Base-by-base conservation (phyloP, 92 coral and sea anemone genomes). In the Epizoanthus illoricatus region DNA sequence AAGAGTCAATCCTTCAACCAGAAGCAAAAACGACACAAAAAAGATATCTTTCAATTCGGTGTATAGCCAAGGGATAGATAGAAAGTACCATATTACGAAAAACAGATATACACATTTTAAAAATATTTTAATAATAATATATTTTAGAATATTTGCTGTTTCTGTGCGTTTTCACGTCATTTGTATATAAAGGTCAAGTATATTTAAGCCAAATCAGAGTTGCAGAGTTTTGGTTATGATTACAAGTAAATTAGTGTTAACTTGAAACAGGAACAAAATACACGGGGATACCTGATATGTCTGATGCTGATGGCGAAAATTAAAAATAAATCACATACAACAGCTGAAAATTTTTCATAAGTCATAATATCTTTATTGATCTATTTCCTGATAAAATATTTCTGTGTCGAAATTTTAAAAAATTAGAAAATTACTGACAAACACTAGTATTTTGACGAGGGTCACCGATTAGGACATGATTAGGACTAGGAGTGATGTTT, bases 141-240 rank as follows among this genome's bases (percentile, higher is more conserved):
- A 21, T 4, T 20, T 21, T 1, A 64, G 2, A 64, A 20, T 11
- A 11, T 64, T 64, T 21, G 11, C 4, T 33, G 15, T 6, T 64
- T 64, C 7, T 11, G 6, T 61, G 65, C 21, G 23, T 61, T 5
- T 4, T 21, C 18, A 11, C 7, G 13, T 66, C 17, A 18, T 15
- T 24, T 66, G 71, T 66, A 39, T 1, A 10, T 24, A 7, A 66
- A 17, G 71, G 71, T 66, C 71, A 66, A 66, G 71, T 66, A 66
- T 66, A 2, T 3, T 43, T 43, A 43, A 43, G 7, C 49, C 49
- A 2, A 43, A 43, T 43, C 49, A 43, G 8, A 43, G 49, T 43
- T 43, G 4, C 68, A 19, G 71, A 66, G 18, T 11, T 66, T 33
- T 66, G n/a, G 17, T 66, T 7, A 24, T 18, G 71, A 24, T 12